Evolutionary conservation across 2,113 vertebrate genomes (phyloP), one percentile per base, ranked within the genome.

Genomic region (Engystomops pustulosus): DNA sequence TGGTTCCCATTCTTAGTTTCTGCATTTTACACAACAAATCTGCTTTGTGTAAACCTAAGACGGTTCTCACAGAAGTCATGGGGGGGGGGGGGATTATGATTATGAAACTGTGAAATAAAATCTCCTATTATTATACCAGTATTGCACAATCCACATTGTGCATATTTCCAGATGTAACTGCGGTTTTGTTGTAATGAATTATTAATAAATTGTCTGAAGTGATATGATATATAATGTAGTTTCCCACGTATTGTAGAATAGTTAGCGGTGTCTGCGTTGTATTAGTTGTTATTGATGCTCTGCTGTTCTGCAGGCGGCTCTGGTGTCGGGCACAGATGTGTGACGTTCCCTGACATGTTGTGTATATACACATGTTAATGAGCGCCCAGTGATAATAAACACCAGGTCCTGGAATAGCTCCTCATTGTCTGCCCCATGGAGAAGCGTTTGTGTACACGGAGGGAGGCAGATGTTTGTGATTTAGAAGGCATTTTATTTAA

Each of bases 261-360:
- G 25, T 62, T 32, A 1, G 27, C 20, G 2, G 6, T 6, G 5
- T 30, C 3, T 62, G 3, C 25, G 27, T 4, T 62, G 25, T 32
- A 15, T 0, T 60, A 27, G 20, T 60, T n/a, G n/a, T n/a, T n/a
- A n/a, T n/a, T n/a, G n/a, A n/a, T n/a, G n/a, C n/a, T n/a, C 2
- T 25, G 23, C 2, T 25, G 55, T 11, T 12, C n/a, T 1, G 3
- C 49, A 5, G 18, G 38, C 38, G 44, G 5, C 27, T 65, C 60
- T 4, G 15, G 5, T 67, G 30, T 67, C 2, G 30, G 62, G 68
- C 68, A 70, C 68, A 70, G 68, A 41, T 70, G 68, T 70, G 68
- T 70, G 18, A 6, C 12, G 12, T 10, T 70, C 36, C 23, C n/a
- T 12, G 20, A 1, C 70, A 30, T 27, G 25, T 47, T 74, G 41